Base-by-base conservation (phyloP, 2,888 invertebrate species). In the Amphiduros pacificus region DNA sequence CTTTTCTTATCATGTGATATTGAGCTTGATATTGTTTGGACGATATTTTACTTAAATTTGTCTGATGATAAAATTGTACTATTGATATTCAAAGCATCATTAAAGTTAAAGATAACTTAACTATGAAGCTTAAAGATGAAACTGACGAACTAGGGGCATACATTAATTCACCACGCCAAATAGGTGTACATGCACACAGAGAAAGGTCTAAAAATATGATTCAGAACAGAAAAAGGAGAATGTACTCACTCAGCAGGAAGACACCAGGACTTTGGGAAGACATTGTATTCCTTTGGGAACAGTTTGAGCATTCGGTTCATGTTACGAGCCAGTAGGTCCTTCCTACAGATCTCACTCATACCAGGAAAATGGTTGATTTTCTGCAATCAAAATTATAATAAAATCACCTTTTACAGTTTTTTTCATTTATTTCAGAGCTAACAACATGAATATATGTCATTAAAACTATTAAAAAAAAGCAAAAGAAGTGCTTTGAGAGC, bases 181-280 rank as follows among this genome's bases (percentile, higher is more conserved):
- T n/a, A n/a, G n/a, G n/a, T n/a, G n/a, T n/a, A n/a, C n/a, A n/a
- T n/a, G n/a, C n/a, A n/a, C n/a, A n/a, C n/a, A n/a, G n/a, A n/a
- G n/a, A n/a, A n/a, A n/a, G 6, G 11, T 32, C 17, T 31, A 2
- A 26, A 44, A 17, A 44, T 44, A 20, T 29, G 26, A 24, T 27
- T n/a, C 17, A 20, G 17, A 26, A 40, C n/a, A 1, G 31, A 14
- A 57, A 50, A 11, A 31, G 29, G 40, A 26, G 20, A 22, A 5
- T 20, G n/a, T 27, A 85, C 89, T 87, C 85, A 91, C 91, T 94
- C 93, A 24, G 93, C 91, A 28, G 95, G 94, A 69, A 95, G 87
- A 81, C 93, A 92, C 94, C 94, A 95, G 9, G 94, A 93, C 84
- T 91, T 92, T 0, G 95, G 94, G 80, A 93, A 94, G 79, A 94